phyloP scores from a whole-genome alignment of 2,113 vertebrate species.

The Alosa alosa region DNA sequence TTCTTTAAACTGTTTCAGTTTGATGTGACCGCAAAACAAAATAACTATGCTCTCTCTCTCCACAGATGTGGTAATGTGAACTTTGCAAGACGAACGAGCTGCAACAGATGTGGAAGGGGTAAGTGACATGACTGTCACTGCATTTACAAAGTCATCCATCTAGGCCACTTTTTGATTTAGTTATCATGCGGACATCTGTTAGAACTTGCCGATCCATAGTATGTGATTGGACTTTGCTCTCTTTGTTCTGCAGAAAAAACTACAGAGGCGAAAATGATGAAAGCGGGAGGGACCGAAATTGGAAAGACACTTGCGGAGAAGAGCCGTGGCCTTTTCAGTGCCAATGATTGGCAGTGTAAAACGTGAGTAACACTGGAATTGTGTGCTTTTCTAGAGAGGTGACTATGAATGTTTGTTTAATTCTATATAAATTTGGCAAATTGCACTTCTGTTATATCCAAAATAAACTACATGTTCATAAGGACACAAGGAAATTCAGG shows the following conservation, averaged over 20 bases:
- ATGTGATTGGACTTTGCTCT: background rate
- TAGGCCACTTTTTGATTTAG: background rate
- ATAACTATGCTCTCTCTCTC: background rate
- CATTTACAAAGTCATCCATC: background rate
- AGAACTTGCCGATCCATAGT: background rate
- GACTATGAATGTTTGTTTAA: background rate
- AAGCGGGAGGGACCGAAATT: constrained; percentile 97
- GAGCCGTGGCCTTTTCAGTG: constrained; percentile 94
- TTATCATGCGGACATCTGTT: background rate
- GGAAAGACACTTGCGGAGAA: constrained; percentile 98
- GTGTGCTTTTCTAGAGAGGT: background rate
- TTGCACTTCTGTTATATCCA: background rate
- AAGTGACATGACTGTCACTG: constrained; percentile 39
- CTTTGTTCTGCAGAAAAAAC: constrained; percentile 82
- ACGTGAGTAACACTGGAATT: constrained; percentile 73
- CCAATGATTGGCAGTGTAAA: constrained; percentile 99
- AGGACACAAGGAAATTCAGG: background rate
- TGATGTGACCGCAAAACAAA: background rate
- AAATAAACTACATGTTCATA: background rate
- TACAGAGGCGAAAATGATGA: constrained; percentile 99
- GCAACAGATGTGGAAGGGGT: constrained; percentile 93
- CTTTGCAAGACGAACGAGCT: constrained; percentile 95
- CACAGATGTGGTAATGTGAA: constrained; percentile 94
- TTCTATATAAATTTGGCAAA: too few species aligned
- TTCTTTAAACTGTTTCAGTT: background rate